Evolutionary conservation across 1,140 invertebrate species (phyloP).

Genomic region (Eumeta japonica): DNA sequence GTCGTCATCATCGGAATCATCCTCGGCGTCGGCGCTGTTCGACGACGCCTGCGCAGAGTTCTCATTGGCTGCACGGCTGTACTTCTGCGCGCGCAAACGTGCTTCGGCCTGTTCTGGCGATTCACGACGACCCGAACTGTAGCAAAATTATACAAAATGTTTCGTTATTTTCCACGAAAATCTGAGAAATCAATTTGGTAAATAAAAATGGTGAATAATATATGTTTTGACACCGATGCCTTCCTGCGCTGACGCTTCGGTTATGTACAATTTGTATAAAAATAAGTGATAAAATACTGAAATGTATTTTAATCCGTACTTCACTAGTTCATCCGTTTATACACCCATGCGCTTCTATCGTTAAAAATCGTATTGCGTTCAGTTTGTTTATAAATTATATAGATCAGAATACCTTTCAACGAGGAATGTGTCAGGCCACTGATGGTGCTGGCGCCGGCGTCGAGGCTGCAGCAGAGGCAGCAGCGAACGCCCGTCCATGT

Average conservation of each 20-base stretch:
- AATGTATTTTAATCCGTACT: not conserved
- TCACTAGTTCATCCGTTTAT: not conserved
- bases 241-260: not conserved
- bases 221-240: not conserved
- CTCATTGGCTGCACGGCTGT: constrained; percentile 36
- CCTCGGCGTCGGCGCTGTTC: constrained; percentile 36
- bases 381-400: no score
- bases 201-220: constrained; percentile 3
- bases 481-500: constrained; percentile 94
- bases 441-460: constrained; percentile 56
- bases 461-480: constrained; percentile 68
- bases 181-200: constrained; percentile 2
- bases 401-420: constrained; percentile 87
- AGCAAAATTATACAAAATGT: constrained; percentile 10
- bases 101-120: constrained; percentile 66
- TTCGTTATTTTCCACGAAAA: not conserved
- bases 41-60: constrained; percentile 27
- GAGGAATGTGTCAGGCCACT: constrained; percentile 84
- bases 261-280: not conserved
- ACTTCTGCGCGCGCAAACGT: constrained; percentile 45
- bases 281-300: not conserved
- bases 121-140: constrained; percentile 70
- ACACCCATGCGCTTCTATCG: no score
- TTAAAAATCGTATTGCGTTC: no score
- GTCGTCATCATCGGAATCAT: constrained; percentile 47